phyloP scores from a whole-genome alignment of 2,888 invertebrate species.

The Linyphia triangularis region DNA sequence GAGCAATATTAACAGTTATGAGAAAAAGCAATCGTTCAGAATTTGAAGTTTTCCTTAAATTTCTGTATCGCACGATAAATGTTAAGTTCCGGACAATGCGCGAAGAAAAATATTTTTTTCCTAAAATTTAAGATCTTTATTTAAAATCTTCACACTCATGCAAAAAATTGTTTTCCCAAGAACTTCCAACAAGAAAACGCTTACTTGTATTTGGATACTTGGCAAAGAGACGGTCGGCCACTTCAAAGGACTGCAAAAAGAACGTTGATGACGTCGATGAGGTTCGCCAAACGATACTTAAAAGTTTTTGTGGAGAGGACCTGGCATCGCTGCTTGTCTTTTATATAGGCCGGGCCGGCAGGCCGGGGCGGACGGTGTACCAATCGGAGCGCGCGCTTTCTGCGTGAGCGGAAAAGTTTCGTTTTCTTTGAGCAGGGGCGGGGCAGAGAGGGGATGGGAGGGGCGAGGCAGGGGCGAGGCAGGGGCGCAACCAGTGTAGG shows the following conservation, averaged over 20 bases:
- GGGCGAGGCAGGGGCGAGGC: not conserved
- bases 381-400: not conserved
- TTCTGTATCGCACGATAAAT: no score
- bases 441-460: not conserved
- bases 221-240: not conserved
- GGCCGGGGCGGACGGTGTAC: not conserved
- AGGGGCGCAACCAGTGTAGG: not conserved
- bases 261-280: not conserved
- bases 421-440: not conserved
- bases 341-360: not conserved
- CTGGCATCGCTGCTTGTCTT: not conserved
- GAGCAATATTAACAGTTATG: no score
- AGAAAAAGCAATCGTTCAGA: no score
- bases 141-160: no score
- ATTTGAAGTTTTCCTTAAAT: no score
- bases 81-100: no score
- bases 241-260: not conserved
- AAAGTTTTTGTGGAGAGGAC: not conserved
- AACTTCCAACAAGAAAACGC: no score
- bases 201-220: not conserved
- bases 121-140: no score
- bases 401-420: not conserved
- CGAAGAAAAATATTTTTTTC: no score
- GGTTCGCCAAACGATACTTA: not conserved
- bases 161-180: no score